Evolutionary conservation across 2,113 vertebrate genomes (phyloP), one percentile per base, ranked within the genome.

Genomic region (Serinus canaria): DNA sequence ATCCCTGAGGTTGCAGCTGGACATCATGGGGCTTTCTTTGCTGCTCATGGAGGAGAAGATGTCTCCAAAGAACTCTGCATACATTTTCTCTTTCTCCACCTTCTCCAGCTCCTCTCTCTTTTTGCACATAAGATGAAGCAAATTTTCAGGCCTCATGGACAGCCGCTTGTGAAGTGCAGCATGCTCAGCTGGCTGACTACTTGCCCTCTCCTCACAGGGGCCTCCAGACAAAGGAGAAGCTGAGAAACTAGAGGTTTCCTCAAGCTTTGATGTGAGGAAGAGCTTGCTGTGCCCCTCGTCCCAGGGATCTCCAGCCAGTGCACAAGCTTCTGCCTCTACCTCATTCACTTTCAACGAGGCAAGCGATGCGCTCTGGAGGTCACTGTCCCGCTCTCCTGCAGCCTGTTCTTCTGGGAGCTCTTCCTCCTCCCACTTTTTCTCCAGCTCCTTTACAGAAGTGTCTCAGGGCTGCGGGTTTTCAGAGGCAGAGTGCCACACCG

Each of bases 171-270:
- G 6, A 18, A 7, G 11, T 4, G 11, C 49, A 53, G 37, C 2
- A 1, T 10, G 15, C 8, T 18, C 6, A 9, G 8, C 11, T 41
- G 27, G 37, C 5, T 5, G 7, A 24, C 0, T 0, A 53, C 4
- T 53, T 53, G 19, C 13, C 28, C 19, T 15, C 20, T 64, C 39
- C 13, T 31, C 39, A 31, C 9, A 3, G 5, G 7, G 10, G 28
- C 28, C 28, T 31, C 62, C 10, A 31, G 39, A 11, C 20, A 64
- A 64, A 43, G 28, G 28, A 15, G 39, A 64, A 31, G 62, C 39
- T 43, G 62, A 43, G 62, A 31, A 22, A 10, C 13, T 20, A 22
- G 39, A 43, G 7, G 6, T 22, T 31, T 43, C 28, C 28, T 22
- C 20, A 43, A 11, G 39, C 39, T 43, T 28, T 31, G 39, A 11